These are phyloP conservation scores for Leucophora obtusa DNA, from an alignment of 2,888 invertebrate species.

Conservation along the genomic window DNA sequence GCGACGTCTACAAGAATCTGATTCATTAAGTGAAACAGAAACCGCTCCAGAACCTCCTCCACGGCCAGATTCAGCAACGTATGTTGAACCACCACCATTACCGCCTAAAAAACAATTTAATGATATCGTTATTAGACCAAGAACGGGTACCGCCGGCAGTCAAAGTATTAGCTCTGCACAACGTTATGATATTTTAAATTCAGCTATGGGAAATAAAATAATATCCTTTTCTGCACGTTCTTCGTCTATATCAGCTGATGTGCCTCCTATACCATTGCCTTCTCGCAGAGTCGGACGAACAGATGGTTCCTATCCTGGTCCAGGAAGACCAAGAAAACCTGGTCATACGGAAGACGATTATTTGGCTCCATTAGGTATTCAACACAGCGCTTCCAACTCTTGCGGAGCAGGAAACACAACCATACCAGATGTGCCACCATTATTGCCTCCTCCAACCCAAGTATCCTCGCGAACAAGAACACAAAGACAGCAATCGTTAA, in stretches of 20 bases:
- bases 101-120: constrained; percentile 85
- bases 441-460: constrained; percentile 80
- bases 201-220: constrained; percentile 52
- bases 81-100: constrained; percentile 85
- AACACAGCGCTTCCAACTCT: neutral
- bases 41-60: constrained; percentile 78
- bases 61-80: constrained; percentile 76
- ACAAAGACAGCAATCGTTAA: constrained; percentile 70
- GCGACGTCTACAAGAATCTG: constrained; percentile 78
- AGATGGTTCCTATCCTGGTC: constrained; percentile 79
- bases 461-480: constrained; percentile 71
- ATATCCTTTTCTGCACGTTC: constrained; percentile 26
- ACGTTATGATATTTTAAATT: constrained; percentile 76
- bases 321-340: constrained; percentile 80
- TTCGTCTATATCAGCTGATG: constrained; percentile 72
- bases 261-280: constrained; percentile 83
- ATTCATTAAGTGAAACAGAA: constrained; percentile 79
- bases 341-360: constrained; percentile 85
- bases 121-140: constrained; percentile 80
- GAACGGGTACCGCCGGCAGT: constrained; percentile 62
- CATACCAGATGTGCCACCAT: constrained; percentile 74
- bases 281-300: constrained; percentile 80
- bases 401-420: neutral
- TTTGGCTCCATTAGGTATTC: constrained; percentile 82
- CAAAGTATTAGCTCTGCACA: constrained; percentile 49